A percentile compares a stretch with the other conserved stretches of the same genome.
phyloP scores from a whole-genome alignment of 2,888 invertebrate species.

The Pristionchus japonicus region DNA sequence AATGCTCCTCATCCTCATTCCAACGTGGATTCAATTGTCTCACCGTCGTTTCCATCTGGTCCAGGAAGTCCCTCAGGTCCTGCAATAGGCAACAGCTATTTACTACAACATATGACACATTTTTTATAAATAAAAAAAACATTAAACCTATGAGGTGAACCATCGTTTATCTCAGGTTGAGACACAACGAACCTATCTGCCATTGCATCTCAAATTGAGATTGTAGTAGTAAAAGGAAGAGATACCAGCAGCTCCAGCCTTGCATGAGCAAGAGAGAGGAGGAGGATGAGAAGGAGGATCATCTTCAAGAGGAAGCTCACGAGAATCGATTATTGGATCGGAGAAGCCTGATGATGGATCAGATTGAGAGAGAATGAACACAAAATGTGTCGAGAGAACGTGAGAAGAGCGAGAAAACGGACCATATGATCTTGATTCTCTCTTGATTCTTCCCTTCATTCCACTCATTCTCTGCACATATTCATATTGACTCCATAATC shows the following conservation, averaged over 20 bases:
- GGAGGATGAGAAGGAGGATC: not conserved
- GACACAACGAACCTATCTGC: too few species aligned
- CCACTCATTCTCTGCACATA: constrained; percentile 53
- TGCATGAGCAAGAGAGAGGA: constrained; percentile 44
- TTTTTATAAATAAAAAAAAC: too few species aligned
- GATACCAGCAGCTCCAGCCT: constrained; percentile 50
- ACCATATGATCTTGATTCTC: constrained; percentile 23
- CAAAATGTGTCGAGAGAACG: too few species aligned
- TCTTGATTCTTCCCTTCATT: constrained; percentile 33
- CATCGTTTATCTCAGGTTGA: too few species aligned
- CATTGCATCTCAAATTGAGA: too few species aligned
- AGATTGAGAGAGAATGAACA: not conserved
- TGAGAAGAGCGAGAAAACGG: not conserved
- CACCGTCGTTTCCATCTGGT: constrained; percentile 65
- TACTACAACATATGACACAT: not conserved
- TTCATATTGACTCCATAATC: constrained; percentile 49
- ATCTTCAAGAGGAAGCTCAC: not conserved
- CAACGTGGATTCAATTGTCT: too few species aligned
- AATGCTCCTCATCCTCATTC: not conserved
- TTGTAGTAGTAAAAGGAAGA: not conserved
- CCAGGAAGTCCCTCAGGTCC: constrained; percentile 70
- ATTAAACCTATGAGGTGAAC: too few species aligned
- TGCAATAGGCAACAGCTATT: not conserved
- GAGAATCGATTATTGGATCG: constrained; percentile 31
- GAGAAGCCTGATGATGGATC: not conserved